A percentile compares a stretch with the other conserved stretches of the same genome.
Conservation (phyloP, 2,113 vertebrate species). For the Orthochromis indermauri region DNA sequence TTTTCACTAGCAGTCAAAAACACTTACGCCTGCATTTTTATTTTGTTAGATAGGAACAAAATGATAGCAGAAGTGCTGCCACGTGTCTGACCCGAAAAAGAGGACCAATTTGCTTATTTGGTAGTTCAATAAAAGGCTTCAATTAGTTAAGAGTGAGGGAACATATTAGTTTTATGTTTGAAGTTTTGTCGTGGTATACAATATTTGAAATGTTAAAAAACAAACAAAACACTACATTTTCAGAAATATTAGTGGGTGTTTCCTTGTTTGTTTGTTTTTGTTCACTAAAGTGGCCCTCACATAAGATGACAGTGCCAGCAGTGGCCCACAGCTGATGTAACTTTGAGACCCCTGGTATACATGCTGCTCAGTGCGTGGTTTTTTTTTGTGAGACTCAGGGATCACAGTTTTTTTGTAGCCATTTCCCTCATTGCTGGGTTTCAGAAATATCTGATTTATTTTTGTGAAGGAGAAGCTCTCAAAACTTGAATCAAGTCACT, state of each 20-base stretch:
- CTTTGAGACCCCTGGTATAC: too few species aligned
- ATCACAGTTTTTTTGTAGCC: too few species aligned
- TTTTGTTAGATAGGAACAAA: neutral
- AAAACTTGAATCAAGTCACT: too few species aligned
- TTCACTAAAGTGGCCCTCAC: neutral
- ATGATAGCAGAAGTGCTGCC: neutral
- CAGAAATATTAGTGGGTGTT: neutral
- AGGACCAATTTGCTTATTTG: neutral
- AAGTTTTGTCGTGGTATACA: neutral
- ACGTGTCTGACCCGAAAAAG: neutral
- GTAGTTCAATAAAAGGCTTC: rapidly evolving
- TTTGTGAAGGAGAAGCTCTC: too few species aligned
- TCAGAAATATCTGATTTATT: too few species aligned
- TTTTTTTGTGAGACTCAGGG: too few species aligned
- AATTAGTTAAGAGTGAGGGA: neutral
- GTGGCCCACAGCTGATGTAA: too few species aligned
- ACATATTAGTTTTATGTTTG: neutral
- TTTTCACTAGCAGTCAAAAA: neutral
- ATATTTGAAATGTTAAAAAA: neutral
- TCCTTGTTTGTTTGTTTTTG: neutral
- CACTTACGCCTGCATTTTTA: rapidly evolving
- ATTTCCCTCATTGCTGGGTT: too few species aligned
- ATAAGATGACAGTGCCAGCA: too few species aligned
- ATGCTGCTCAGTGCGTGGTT: too few species aligned
- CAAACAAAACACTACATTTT: neutral